These are phyloP conservation scores for Saxidomus purpurata DNA, from an alignment of 1,140 invertebrate species.

Conservation along the genomic window DNA sequence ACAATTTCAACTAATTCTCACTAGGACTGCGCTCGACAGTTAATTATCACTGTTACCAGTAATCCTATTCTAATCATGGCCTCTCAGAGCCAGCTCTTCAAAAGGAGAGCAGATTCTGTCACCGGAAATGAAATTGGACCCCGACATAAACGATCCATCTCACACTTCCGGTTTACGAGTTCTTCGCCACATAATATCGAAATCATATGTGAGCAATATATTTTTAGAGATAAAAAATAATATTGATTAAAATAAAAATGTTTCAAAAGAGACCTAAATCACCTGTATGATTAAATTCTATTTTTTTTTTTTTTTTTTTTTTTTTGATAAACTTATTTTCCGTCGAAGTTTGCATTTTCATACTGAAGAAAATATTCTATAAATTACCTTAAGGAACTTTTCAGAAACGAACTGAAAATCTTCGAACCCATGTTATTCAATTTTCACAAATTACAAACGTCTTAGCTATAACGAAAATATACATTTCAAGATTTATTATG, in stretches of 20 bases:
- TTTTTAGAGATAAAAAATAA: too few species aligned
- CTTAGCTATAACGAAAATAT: too few species aligned
- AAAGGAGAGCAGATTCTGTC: constrained; percentile 63
- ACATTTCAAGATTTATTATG: too few species aligned
- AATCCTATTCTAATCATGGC: constrained; percentile 60
- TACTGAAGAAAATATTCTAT: too few species aligned
- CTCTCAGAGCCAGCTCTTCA: constrained; percentile 60
- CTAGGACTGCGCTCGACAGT: constrained; percentile 23
- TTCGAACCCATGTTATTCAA: too few species aligned
- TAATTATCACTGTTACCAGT: constrained; percentile 61
- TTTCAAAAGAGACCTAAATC: not conserved
- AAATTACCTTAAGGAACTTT: too few species aligned
- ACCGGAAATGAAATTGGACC: constrained; percentile 69
- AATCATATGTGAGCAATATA: not conserved
- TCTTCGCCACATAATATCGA: constrained; percentile 10
- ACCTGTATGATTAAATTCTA: not conserved
- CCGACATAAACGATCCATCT: constrained; percentile 68
- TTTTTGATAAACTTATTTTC: too few species aligned
- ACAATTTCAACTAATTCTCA: constrained; percentile 22
- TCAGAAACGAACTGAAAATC: too few species aligned
- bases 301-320: not conserved
- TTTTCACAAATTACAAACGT: too few species aligned
- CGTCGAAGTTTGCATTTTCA: too few species aligned
- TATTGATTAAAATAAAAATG: not conserved
- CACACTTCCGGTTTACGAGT: constrained; percentile 56